Conservation (phyloP, 2,113 vertebrate genomes). For the Oxygymnocypris stewartii region DNA sequence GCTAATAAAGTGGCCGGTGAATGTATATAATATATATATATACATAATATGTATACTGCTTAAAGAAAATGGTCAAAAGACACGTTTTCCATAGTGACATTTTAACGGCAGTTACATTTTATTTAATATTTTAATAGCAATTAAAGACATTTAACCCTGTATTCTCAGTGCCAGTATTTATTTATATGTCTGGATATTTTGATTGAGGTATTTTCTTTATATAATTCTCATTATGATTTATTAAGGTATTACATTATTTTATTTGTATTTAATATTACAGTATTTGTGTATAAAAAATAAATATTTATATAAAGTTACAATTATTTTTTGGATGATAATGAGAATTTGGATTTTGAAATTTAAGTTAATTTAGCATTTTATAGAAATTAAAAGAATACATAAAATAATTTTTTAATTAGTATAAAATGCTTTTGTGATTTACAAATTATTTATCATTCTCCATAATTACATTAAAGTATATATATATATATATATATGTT, state of each 20-base stretch:
- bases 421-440: too few species aligned
- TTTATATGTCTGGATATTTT: neutral
- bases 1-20: too few species aligned
- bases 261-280: neutral
- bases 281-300: neutral
- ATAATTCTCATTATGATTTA: neutral
- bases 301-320: too few species aligned
- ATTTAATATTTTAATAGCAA: neutral
- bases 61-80: neutral
- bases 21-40: too few species aligned
- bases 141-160: neutral
- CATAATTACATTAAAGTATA: too few species aligned
- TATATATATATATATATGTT: too few species aligned
- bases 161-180: neutral
- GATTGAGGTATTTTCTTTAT: neutral
- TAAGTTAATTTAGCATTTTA: too few species aligned
- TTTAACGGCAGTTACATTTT: neutral
- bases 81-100: neutral
- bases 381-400: too few species aligned
- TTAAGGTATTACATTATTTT: neutral
- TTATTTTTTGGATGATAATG: neutral
- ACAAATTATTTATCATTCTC: too few species aligned
- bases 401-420: too few species aligned
- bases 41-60: too few species aligned
- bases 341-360: neutral